Conservation (phyloP, 2,797 vertebrate genomes). For the Odontamblyopus lacepedii region DNA sequence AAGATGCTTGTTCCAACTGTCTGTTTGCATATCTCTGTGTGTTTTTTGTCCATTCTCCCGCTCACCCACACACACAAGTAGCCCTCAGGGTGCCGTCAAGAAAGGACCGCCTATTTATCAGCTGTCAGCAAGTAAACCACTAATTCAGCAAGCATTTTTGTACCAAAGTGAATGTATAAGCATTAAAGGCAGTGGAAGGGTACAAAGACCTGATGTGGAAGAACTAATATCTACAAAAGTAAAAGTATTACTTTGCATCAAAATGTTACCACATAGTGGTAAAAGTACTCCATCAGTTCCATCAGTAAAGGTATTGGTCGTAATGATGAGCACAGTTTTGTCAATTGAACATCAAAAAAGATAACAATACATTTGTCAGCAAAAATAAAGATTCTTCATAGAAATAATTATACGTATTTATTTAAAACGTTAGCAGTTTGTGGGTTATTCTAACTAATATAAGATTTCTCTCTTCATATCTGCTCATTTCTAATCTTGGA, state of each 20-base stretch:
- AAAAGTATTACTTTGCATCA: background rate
- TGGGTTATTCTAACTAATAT: too few relatives aligned
- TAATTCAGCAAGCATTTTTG: conserved; percentile 76
- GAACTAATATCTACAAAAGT: background rate
- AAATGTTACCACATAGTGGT: background rate
- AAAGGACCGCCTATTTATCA: conserved; percentile 76
- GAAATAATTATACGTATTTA: background rate
- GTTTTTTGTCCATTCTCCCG: conserved; percentile 31
- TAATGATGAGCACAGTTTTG: background rate
- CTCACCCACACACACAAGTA: conserved; percentile 37
- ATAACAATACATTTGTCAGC: too few relatives aligned
- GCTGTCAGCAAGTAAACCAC: conserved; percentile 77
- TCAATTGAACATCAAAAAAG: too few relatives aligned
- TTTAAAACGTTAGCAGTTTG: background rate
- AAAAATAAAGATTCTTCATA: background rate
- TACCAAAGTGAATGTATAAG: conserved; percentile 52
- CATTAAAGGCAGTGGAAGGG: conserved; percentile 38
- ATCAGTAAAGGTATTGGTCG: background rate
- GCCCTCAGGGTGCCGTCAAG: conserved; percentile 75
- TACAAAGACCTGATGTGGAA: conserved; percentile 25
- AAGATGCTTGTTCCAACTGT: conserved; percentile 31
- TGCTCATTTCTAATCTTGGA: too few relatives aligned
- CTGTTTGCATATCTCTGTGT: conserved; percentile 26
- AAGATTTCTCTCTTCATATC: too few relatives aligned
- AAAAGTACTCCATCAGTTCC: background rate